Conservation (phyloP, 1,140 invertebrate species). For the Pseudomyrmex pallidus region DNA sequence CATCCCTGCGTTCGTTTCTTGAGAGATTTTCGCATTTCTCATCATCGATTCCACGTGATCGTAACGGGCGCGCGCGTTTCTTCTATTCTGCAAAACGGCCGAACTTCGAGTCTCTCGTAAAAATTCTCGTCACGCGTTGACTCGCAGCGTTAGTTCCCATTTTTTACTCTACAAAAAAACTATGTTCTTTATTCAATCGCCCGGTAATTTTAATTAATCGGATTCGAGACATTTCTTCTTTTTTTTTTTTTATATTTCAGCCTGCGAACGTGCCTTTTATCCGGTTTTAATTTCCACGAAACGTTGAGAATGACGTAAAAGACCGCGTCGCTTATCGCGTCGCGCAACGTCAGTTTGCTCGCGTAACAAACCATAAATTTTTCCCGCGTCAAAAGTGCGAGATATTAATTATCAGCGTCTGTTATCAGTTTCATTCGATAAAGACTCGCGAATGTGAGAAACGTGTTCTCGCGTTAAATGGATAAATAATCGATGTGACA, state of each 20-base stretch:
- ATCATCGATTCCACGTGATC: not conserved
- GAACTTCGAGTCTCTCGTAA: too few relatives aligned
- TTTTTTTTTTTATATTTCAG: too few relatives aligned
- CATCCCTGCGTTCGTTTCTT: too few relatives aligned
- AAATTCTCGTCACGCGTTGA: not conserved
- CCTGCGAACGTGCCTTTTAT: not conserved
- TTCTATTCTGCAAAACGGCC: too few relatives aligned
- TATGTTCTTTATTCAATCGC: too few relatives aligned
- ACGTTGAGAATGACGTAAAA: not conserved
- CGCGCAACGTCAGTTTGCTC: not conserved
- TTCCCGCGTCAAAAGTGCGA: slow-evolving; percentile 1
- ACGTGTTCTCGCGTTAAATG: not conserved
- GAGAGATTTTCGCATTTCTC: too few relatives aligned
- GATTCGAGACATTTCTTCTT: too few relatives aligned
- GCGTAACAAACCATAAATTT: slow-evolving; percentile 12
- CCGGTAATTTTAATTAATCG: too few relatives aligned
- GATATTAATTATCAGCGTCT: slow-evolving; percentile 13
- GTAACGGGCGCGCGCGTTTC: too few relatives aligned
- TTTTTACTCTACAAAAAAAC: too few relatives aligned
- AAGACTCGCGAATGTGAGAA: not conserved
- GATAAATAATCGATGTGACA: slow-evolving; percentile 35
- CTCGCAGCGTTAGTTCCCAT: too few relatives aligned
- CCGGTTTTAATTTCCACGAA: too few relatives aligned
- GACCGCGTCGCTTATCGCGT: not conserved
- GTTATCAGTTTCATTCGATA: slow-evolving; percentile 7